phyloP scores from a whole-genome alignment of 2,888 invertebrate genomes.

The Drosophila cyrtoloma region DNA sequence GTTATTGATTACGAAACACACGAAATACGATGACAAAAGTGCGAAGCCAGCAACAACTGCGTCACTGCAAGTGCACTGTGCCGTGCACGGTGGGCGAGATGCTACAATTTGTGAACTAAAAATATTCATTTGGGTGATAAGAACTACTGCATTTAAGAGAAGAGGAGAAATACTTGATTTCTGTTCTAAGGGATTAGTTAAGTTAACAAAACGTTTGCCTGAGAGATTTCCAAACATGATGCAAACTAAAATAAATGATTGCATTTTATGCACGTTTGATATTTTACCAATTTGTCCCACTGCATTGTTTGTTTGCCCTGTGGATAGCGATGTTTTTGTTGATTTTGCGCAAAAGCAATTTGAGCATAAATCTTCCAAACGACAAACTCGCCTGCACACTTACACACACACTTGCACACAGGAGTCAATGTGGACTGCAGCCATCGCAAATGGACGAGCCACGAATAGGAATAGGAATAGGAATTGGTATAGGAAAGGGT shows the following conservation, averaged over 20 bases:
- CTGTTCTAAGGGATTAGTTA: background rate
- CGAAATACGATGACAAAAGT: slow-evolving; percentile 66
- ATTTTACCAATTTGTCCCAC: slow-evolving; percentile 24
- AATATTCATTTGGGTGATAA: too few species aligned
- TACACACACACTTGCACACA: slow-evolving; percentile 18
- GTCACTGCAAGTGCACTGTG: slow-evolving; percentile 32
- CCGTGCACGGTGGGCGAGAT: slow-evolving; percentile 42
- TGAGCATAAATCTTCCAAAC: slow-evolving; percentile 75
- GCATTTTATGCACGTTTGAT: background rate
- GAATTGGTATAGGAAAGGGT: slow-evolving; percentile 28
- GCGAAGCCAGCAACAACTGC: slow-evolving; percentile 55
- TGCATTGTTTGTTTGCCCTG: slow-evolving; percentile 21
- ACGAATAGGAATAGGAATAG: slow-evolving; percentile 56
- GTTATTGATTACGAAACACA: slow-evolving; percentile 77
- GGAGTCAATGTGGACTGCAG: slow-evolving; percentile 37
- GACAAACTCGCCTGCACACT: slow-evolving; percentile 66
- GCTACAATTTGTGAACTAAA: accelerated
- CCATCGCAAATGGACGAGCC: slow-evolving; percentile 56
- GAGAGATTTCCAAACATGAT: background rate
- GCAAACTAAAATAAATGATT: background rate
- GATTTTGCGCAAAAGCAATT: slow-evolving; percentile 78
- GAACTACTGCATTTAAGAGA: background rate
- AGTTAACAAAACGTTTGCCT: background rate
- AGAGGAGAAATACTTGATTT: background rate
- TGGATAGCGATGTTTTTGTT: slow-evolving; percentile 55